Evolutionary conservation across 2,113 vertebrate genomes (phyloP), one percentile per base, ranked within the genome.

Genomic region (Riparia riparia): DNA sequence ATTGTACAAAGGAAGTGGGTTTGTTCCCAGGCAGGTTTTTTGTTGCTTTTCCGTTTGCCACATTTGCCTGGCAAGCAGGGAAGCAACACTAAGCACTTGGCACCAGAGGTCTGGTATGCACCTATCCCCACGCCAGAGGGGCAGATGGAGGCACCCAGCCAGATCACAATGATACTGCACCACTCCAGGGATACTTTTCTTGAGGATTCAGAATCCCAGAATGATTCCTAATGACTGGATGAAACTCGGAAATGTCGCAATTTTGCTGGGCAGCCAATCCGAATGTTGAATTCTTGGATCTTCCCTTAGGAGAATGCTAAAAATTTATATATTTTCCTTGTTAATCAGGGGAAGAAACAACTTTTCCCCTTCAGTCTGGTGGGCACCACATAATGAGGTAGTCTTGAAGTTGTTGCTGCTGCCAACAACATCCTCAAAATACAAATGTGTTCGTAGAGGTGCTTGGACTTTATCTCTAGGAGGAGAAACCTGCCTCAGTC

Each of bases 61-160:
- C 7, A 6, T 45, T 79, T 64, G 41, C 42, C 18, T 9, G 25
- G 20, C 72, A 50, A 50, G 32, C 44, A 80, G 44, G 49, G 34
- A 39, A 83, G 31, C 41, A 24, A 31, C 8, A 64, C 4, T 37
- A 76, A 86, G 10, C 1, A 0, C 31, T 7, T n/a, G 20, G 32
- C 22, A 68, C 29, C 70, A 61, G 28, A 70, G 21, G 18, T 26
- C 6, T 2, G 11, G 18, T n/a, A 25, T 31, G 14, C 49, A 64
- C 26, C 29, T 20, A 28, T 22, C 15, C 29, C 32, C 63, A 42
- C 0, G 0, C 17, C 44, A 42, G 26, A 70, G 47, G 37, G n/a
- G 58, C 20, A 29, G 29, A 25, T 6, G 11, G 70, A 54, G 32
- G 20, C 18, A 31, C 6, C 20, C 51, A 78, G 74, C 0, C 47